Base-by-base conservation (phyloP, 2,888 invertebrate species). In the Aphrophora alni region DNA sequence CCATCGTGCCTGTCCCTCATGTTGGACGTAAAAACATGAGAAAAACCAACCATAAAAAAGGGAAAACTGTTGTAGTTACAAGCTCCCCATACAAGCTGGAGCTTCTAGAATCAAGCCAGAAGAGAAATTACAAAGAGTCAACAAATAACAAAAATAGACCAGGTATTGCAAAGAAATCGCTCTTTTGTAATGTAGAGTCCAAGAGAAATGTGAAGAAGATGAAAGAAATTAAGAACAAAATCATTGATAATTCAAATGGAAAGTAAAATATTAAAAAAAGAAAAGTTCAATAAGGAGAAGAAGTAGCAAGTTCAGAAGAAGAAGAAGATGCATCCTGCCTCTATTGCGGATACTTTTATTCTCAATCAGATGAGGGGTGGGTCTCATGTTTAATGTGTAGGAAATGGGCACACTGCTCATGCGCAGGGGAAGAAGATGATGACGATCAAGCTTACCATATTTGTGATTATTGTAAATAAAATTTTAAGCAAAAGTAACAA, bases 291-390 rank as follows among this genome's bases (percentile, higher is more conserved):
- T 2, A 44, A 44, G 44, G 44, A 44, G 44, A 44, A 14, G 44
- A 44, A 44, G 44, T 8, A 8, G 17, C 14, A 2, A 44, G 1
- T 44, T 14, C 12, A 44, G 17, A 44, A 17, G 44, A 44, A 14
- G 12, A 44, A 14, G 44, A 44, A 33, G 4, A 33, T 75, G 51
- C 74, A 0, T 38, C 76, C 17, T 76, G 80, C 21, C 33, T 76
- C 14, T 75, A 76, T 26, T 76, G 80, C 33, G 33, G 38, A 4
- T 38, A 80, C 25, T 76, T 80, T 68, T 80, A 80, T 28, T 80
- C 71, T n/a, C 28, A 70, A 38, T 80, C 80, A 24, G 51, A 14
- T 27, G 72, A 81, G 33, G 77, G 77, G 17, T 80, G 82, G 71
- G 59, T 82, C 12, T 10, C 3, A 27, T 82, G 78, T n/a, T 14